Evolutionary conservation across 2,888 invertebrate genomes (phyloP).

Genomic region (Torymus texanus): DNA sequence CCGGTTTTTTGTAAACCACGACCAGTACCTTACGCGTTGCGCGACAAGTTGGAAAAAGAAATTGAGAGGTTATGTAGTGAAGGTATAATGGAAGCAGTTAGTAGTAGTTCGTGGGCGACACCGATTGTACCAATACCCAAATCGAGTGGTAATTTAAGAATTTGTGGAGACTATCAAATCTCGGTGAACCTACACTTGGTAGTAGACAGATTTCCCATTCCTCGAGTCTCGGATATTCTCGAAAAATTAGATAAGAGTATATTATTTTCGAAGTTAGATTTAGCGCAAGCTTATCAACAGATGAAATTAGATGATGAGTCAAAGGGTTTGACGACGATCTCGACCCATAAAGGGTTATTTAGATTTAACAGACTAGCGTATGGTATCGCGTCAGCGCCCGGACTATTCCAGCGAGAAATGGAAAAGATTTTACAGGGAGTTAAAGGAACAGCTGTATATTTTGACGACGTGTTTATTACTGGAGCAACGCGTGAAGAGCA

Average conservation of each 20-base stretch:
- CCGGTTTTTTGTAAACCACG: background rate
- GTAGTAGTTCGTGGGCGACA: constrained; percentile 44
- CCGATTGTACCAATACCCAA: too few species aligned
- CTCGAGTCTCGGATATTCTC: too few species aligned
- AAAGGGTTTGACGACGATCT: constrained; percentile 62
- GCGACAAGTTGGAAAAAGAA: background rate
- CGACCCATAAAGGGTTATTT: constrained; percentile 69
- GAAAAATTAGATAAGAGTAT: too few species aligned
- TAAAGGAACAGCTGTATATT: too few species aligned
- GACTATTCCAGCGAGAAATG: background rate
- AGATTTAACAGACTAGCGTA: background rate
- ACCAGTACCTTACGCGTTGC: too few species aligned
- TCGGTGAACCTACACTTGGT: constrained; percentile 65
- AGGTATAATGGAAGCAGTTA: background rate
- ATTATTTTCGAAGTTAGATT: constrained; percentile 55
- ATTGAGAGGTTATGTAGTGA: background rate
- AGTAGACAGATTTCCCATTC: constrained; percentile 59
- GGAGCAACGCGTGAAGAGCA: too few species aligned
- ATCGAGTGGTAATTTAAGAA: background rate
- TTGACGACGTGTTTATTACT: too few species aligned
- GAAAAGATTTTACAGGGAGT: too few species aligned
- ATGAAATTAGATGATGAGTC: constrained; percentile 63
- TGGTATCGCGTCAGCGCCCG: constrained; percentile 9
- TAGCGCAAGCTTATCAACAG: constrained; percentile 68
- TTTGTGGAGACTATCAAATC: constrained; percentile 51